Evolutionary conservation across 2,113 vertebrate species (phyloP), one percentile per base, ranked within the genome.

Genomic region (Atherinomorus stipes): DNA sequence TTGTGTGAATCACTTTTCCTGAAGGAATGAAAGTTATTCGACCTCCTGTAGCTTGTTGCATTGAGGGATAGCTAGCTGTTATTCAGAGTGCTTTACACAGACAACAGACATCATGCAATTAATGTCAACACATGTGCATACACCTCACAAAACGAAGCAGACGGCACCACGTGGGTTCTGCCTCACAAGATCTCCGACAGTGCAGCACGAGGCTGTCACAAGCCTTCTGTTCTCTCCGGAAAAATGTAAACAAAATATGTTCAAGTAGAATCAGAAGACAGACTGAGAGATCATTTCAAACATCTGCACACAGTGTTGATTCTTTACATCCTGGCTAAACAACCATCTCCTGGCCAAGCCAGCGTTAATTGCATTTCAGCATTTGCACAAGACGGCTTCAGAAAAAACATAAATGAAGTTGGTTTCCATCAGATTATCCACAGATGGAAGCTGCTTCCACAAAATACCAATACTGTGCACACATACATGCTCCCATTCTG

Each of bases 141-240:
- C 37, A 40, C n/a, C 50, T 57, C 59, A 71, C 57, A 77, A 28
- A 76, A 54, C 69, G 19, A 81, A 70, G 64, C 79, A 66, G 60
- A 47, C 64, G 65, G 60, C 53, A 45, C 68, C 58, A 31, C 83
- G 56, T 52, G 62, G 62, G 50, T 51, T 84, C 72, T 61, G 15
- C 50, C 49, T 67, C 63, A 64, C 61, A 73, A 44, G 25, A 37
- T 64, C 47, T 59, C 18, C 28, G 28, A 62, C 45, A 38, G 23
- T 51, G 61, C 40, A 44, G 59, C 21, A 23, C 23, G 51, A 76
- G 28, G 58, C 1, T 52, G 23, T 76, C 31, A 1, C 37, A 26
- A 77, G 26, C 5, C 18, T 67, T 60, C 34, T 64, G 59, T 58
- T 53, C 23, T 53, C 47, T 57, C 56, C 16, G 25, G 4, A 31